Evolutionary conservation across 2,888 invertebrate genomes (phyloP), one percentile per base, ranked within the genome.

Genomic region (Hartigia nigra): DNA sequence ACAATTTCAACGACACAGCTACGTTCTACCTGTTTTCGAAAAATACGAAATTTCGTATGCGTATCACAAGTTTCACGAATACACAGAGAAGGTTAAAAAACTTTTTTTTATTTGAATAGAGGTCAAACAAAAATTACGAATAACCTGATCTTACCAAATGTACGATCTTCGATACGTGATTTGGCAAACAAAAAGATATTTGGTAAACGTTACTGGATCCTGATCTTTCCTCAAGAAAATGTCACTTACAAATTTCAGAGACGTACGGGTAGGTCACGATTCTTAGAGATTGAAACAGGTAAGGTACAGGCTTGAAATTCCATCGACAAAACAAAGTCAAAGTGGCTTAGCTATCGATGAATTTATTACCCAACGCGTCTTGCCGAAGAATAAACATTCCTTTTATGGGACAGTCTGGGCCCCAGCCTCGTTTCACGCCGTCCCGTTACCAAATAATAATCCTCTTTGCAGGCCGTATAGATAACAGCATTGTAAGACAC

Each of bases 331-430:
- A 5, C 23, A 1, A 23, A 23, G n/a, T 34, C 35, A 36, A 74
- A 36, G 35, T 74, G 14, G 37, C 36, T 74, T 78, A 77, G 55
- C 78, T 79, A 79, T 79, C 78, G 78, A 79, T 79, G 78, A 79
- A 79, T 79, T 79, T 79, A 79, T 79, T 79, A 79, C 78, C 74
- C 78, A 79, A 79, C 74, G 74, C 69, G 76, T 77, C 31, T 77
- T 79, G 69, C 37, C 78, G 78, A 79, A 79, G 78, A 79, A 79
- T 76, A 76, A 79, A 79, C 76, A 76, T 79, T 79, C 76, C 76
- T 69, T 79, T 74, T 79, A 79, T 79, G 78, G 78, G 74, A 79
- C n/a, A 70, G 37, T 74, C 69, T 74, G 78, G 78, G 78, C 78
- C 76, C 76, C 78, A 79, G 74, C 69, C 76, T 72, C 72, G 31